These are phyloP conservation scores for Pyralis farinalis DNA, from an alignment of 2,888 invertebrate genomes.

Conservation along the genomic window DNA sequence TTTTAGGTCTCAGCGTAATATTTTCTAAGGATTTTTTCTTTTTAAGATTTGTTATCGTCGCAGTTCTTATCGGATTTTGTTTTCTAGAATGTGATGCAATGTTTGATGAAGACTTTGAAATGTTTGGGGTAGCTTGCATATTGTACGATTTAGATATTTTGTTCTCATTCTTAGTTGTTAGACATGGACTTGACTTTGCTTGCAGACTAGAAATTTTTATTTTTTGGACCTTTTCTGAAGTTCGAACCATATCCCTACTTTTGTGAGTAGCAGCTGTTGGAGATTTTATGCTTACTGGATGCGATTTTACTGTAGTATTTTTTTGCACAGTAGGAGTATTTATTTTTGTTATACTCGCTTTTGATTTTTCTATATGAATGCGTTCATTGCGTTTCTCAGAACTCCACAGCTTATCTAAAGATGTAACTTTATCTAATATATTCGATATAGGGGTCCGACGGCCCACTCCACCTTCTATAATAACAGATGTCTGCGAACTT, in stretches of 20 bases:
- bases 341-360: slow-evolving; percentile 41
- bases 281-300: slow-evolving; percentile 26
- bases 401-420: slow-evolving; percentile 80
- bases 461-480: slow-evolving; percentile 72
- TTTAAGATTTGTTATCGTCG: slow-evolving; percentile 60
- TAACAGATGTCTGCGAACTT: slow-evolving; percentile 43
- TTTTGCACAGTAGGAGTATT: slow-evolving; percentile 25
- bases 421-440: slow-evolving; percentile 71
- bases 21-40: slow-evolving; percentile 62
- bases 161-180: slow-evolving; percentile 36
- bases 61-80: slow-evolving; percentile 54
- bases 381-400: slow-evolving; percentile 71
- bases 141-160: slow-evolving; percentile 34
- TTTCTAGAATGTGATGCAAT: slow-evolving; percentile 42
- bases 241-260: slow-evolving; percentile 72
- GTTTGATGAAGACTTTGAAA: slow-evolving; percentile 59
- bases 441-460: slow-evolving; percentile 72
- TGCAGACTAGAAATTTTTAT: slow-evolving; percentile 49
- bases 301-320: slow-evolving; percentile 22
- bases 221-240: slow-evolving; percentile 68
- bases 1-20: slow-evolving; percentile 47
- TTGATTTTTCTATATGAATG: slow-evolving; percentile 55
- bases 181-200: slow-evolving; percentile 55
- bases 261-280: slow-evolving; percentile 45
- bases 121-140: slow-evolving; percentile 37